Evolutionary conservation across 2,113 vertebrate species (phyloP).

Genomic region (Macrotis lagotis): DNA sequence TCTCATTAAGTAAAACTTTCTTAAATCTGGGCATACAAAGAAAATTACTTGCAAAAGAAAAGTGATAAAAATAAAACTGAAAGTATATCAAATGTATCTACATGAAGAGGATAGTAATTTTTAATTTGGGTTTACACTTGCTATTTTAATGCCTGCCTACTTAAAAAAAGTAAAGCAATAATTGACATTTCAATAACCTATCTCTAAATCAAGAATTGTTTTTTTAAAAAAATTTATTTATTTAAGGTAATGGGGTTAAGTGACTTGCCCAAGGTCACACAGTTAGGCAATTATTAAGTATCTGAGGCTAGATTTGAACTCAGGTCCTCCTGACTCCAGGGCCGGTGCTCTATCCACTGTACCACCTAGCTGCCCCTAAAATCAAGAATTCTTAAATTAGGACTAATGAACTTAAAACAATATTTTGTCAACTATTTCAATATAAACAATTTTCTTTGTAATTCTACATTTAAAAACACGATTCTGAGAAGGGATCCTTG

Average conservation of each 20-base stretch:
- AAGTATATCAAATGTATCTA: constrained; percentile 10
- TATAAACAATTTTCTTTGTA: background rate
- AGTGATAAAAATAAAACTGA: constrained; percentile 46
- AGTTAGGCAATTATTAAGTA: no score
- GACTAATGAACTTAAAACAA: background rate
- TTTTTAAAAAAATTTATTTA: no score
- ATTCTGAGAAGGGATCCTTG: background rate
- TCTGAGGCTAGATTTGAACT: no score
- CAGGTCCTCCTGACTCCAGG: no score
- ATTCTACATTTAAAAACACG: background rate
- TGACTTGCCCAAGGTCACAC: no score
- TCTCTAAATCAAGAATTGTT: background rate
- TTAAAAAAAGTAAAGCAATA: background rate
- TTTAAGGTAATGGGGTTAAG: no score
- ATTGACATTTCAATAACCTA: background rate
- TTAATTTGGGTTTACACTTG: constrained; percentile 49
- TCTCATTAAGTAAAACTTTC: constrained; percentile 54
- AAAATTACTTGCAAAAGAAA: constrained; percentile 56
- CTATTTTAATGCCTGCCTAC: constrained; percentile 32
- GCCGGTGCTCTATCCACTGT: no score
- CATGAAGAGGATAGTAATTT: constrained; percentile 48
- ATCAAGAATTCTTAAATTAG: background rate
- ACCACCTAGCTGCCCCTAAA: no score
- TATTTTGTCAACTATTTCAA: background rate
- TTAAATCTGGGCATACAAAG: constrained; percentile 53